Base-by-base conservation (phyloP, 2,797 vertebrate genomes). In the Cuniculus paca region DNA sequence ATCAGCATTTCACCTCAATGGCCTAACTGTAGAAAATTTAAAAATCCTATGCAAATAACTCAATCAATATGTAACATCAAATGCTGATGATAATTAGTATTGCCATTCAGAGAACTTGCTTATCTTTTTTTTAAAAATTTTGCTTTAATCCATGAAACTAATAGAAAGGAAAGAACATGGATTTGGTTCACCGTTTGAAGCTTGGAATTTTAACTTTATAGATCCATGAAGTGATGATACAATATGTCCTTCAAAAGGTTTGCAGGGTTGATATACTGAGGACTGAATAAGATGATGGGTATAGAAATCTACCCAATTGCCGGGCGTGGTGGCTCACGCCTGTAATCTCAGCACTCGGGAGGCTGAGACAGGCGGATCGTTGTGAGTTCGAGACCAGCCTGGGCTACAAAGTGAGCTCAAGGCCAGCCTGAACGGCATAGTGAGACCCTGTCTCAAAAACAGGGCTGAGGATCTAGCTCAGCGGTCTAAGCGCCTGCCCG, bases 1-100 rank as follows among this genome's bases (percentile, higher is more conserved):
- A 16, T 16, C 20, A 85, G 39, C n/a, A 92, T 94, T 93, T 95
- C 13, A 63, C 92, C 26, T 92, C 72, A 94, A 85, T 84, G 68
- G 20, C 39, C 6, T 87, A 78, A 58, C 5, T 89, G 31, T 36
- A 87, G 50, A 77, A 96, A 91, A 24, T 58, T 45, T 22, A 77
- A 89, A 78, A 10, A 75, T 85, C 83, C 5, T 93, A 24, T 90
- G 22, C 36, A 93, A 68, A 77, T 11, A 89, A 96, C 13, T 82
- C 52, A 87, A 83, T 20, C 58, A 14, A 12, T 24, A 42, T 65
- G 14, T 17, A 56, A n/a, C 74, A 80, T 13, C 75, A 87, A 50
- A 26, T 75, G 48, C 24, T 61, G 56, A 60, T 48, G n/a, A 75
- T 42, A 87, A 83, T 1, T 34, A 4, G 2, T 50, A 68, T 42